Percentiles rank a stretch among this genome's conserved stretches.
Conservation (phyloP, 2,888 invertebrate genomes). For the Erpobdella octoculata region DNA sequence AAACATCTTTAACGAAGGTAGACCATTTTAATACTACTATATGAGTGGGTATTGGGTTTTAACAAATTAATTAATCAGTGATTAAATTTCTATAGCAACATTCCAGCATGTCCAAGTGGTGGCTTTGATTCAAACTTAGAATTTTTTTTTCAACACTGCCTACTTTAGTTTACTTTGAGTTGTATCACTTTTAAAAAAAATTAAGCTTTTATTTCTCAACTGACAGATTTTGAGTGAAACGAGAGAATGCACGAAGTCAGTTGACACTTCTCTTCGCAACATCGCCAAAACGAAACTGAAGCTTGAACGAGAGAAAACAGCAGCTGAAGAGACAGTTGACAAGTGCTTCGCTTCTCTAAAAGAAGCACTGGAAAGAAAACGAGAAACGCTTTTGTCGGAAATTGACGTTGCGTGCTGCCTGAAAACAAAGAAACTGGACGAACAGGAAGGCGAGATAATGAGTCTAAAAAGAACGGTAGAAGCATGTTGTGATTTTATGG, state of each 20-base stretch:
- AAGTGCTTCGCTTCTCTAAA: constrained; percentile 48
- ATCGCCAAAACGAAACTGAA: constrained; percentile 21
- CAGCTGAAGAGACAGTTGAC: constrained; percentile 45
- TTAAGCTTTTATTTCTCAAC: background rate
- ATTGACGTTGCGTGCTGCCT: constrained; percentile 45
- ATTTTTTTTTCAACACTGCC: background rate
- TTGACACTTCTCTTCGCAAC: constrained; percentile 19
- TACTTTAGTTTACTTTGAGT: background rate
- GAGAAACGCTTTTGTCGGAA: constrained; percentile 45
- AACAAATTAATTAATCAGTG: background rate
- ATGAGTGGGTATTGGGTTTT: background rate
- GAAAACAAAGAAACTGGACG: constrained; percentile 48
- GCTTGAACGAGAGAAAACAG: constrained; percentile 29
- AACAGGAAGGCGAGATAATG: constrained; percentile 49
- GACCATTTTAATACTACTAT: background rate
- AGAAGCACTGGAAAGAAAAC: constrained; percentile 46
- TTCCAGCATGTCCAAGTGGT: too few species aligned
- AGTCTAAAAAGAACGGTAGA: constrained; percentile 51
- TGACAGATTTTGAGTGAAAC: background rate
- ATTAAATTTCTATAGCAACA: too few species aligned
- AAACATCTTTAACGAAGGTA: background rate
- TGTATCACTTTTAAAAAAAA: background rate
- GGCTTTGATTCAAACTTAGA: too few species aligned
- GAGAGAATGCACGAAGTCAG: background rate
- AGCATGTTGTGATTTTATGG: constrained; percentile 54